Conservation (phyloP, 2,888 invertebrate genomes). For the Empis livida region DNA sequence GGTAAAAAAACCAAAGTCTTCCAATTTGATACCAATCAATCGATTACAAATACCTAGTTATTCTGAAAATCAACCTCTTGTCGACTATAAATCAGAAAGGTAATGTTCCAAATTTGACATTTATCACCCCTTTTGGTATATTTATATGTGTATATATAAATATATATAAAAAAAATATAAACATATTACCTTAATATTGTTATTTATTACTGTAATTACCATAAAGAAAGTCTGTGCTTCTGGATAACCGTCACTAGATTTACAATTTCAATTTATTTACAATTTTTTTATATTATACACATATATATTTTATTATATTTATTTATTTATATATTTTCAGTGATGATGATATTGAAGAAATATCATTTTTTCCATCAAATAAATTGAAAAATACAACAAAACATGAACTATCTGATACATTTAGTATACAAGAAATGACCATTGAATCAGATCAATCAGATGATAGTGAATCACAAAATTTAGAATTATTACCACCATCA, state of each 20-base stretch:
- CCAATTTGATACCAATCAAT: conserved; percentile 32
- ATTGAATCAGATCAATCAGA: conserved; percentile 34
- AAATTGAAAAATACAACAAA: conserved; percentile 21
- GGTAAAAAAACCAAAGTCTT: conserved; percentile 30
- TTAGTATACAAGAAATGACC: conserved; percentile 37
- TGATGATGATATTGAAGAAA: conserved; percentile 31
- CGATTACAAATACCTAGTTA: conserved; percentile 33
- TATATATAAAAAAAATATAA: background rate
- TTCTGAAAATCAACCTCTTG: conserved; percentile 30
- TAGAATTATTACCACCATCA: conserved; percentile 29
- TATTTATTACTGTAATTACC: too few relatives aligned
- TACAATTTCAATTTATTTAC: background rate
- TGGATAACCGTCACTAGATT: background rate
- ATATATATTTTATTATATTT: background rate
- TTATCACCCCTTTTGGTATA: background rate
- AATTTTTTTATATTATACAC: too few relatives aligned
- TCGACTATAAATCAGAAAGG: conserved; percentile 35
- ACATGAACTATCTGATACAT: conserved; percentile 33
- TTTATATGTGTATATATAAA: too few relatives aligned
- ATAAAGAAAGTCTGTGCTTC: background rate
- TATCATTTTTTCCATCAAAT: conserved; percentile 32
- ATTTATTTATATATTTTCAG: background rate
- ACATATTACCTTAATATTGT: too few relatives aligned
- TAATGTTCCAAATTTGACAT: conserved; percentile 8
- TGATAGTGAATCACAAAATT: conserved; percentile 32